A percentile compares a stretch with the other conserved stretches of the same genome.
These are phyloP conservation scores for Polydrusus pterygomalis DNA, from an alignment of 2,888 invertebrate species.

Conservation along the genomic window DNA sequence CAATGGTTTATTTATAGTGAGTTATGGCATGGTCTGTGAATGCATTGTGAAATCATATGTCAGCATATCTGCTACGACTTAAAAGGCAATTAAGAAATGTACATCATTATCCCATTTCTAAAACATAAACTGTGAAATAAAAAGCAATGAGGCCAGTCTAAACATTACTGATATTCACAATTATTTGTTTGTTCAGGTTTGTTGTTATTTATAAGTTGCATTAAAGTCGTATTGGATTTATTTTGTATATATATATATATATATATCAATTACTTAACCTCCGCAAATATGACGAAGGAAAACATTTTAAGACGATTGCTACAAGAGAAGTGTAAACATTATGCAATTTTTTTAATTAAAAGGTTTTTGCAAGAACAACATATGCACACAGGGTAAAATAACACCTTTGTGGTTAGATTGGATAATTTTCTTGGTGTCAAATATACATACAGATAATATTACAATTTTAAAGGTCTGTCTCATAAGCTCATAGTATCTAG, in stretches of 20 bases:
- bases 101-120: background rate
- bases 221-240: background rate
- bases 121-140: background rate
- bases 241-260: too few relatives aligned
- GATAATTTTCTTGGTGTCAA: too few relatives aligned
- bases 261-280: background rate
- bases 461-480: too few relatives aligned
- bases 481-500: too few relatives aligned
- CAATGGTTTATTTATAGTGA: background rate
- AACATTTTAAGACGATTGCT: too few relatives aligned
- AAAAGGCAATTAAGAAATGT: background rate
- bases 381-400: too few relatives aligned
- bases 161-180: conserved; percentile 3
- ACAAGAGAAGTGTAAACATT: too few relatives aligned
- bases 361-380: too few relatives aligned
- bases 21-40: background rate
- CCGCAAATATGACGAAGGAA: too few relatives aligned
- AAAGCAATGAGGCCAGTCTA: background rate
- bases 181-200: background rate
- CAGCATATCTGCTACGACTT: background rate
- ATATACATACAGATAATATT: too few relatives aligned
- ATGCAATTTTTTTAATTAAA: too few relatives aligned
- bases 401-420: too few relatives aligned
- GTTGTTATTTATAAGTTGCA: background rate
- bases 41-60: background rate